Evolutionary conservation across 2,113 vertebrate genomes (phyloP).

Genomic region (Pseudorectes ferrugineus): DNA sequence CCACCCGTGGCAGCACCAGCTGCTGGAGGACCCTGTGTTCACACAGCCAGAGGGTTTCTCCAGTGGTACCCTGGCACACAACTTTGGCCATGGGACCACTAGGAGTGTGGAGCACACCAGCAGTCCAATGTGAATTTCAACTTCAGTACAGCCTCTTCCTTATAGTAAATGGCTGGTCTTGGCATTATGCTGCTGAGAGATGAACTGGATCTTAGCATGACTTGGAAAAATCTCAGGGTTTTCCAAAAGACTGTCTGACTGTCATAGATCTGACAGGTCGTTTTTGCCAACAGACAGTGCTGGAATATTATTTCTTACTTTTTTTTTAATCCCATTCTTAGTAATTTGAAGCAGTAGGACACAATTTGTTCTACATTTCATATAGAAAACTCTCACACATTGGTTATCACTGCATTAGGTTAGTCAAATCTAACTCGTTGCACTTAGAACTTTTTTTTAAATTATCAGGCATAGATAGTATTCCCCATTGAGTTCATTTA

Average conservation of each 20-base stretch:
- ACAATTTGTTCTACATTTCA: background rate
- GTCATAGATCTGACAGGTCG: background rate
- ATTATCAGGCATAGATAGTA: background rate
- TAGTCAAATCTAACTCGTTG: background rate
- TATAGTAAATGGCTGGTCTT: background rate
- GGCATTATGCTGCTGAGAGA: background rate
- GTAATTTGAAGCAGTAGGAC: background rate
- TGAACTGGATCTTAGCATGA: background rate
- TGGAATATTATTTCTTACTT: background rate
- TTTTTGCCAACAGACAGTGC: background rate
- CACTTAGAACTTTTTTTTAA: background rate
- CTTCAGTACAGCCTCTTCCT: background rate
- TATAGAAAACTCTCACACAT: background rate
- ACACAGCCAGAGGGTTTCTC: background rate
- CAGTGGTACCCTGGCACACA: background rate
- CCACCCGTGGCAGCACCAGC: background rate
- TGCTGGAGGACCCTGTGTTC: background rate
- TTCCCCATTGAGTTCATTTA: background rate
- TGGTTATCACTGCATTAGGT: background rate
- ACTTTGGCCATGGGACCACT: fast-evolving
- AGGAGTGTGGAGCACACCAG: fast-evolving
- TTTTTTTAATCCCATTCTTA: background rate
- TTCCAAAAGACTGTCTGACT: background rate
- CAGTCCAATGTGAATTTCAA: background rate
- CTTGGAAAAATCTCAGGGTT: background rate